Base-by-base conservation (phyloP, 1,140 invertebrate genomes). In the Pseudomyrmex cubaensis region DNA sequence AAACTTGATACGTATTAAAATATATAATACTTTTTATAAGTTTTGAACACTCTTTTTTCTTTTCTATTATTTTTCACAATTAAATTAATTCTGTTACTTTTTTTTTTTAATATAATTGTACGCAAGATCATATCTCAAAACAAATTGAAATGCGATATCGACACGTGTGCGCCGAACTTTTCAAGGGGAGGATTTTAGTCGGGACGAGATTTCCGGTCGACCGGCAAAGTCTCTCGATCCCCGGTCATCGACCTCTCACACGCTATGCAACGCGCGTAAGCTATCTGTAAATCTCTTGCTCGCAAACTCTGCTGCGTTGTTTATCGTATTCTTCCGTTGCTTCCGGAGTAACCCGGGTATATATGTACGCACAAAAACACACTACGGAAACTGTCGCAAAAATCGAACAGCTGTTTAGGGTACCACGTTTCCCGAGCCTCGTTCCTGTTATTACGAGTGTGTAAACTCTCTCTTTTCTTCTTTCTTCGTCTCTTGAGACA, bases 341-440 rank as follows among this genome's bases (percentile, higher is more conserved):
- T 59, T 80, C 66, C 76, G 54, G 64, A 52, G 35, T 22, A 59
- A 10, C 50, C 15, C 20, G 52, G 13, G 15, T 15, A 35, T 15
- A 35, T 22, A 1, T 7, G 17, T 17, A 13, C 46, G 17, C 12
- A 56, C n/a, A 56, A 10, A 20, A 22, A 48, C 44, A 78, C 44
- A 22, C 50, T 54, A 52, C 64, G 52, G 20, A 48, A 54, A 54
- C 48, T 56, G 9, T 7, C 17, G 63, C 63, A 80, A 72, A 80
- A 80, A 77, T 72, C 73, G 86, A 87, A 84, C 85, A 86, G 86
- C 85, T 87, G 87, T 75, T 69, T 44, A 20, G 85, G 85, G 74
- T 52, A 52, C 73, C 56, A 69, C 80, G 85, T 83, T 35, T 66
- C 63, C 73, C 54, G 66, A 66, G 25, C 54, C 82, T 85, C 82